Conservation (phyloP, 2,888 invertebrate species). For the Rhingia rostrata region DNA sequence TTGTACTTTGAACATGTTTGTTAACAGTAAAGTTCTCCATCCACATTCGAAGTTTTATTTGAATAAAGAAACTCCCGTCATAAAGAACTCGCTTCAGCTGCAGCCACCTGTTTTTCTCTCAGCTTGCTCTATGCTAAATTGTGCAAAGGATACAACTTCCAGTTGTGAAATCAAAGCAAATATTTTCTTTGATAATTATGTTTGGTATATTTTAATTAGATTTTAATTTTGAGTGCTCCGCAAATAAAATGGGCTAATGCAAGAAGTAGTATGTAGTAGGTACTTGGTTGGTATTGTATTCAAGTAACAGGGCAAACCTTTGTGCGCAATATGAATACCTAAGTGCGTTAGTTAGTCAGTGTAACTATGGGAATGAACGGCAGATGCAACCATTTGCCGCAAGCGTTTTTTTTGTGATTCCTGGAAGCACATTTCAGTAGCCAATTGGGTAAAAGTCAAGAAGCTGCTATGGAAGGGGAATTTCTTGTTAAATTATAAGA, state of each 20-base stretch:
- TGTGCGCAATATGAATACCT: constrained; percentile 5
- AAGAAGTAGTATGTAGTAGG: not conserved
- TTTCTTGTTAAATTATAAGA: constrained; percentile 42
- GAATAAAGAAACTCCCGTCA: constrained; percentile 1
- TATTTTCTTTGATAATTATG: constrained; percentile 75
- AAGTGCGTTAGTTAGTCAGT: not conserved
- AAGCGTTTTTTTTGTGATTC: constrained; percentile 49
- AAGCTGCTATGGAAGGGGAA: constrained; percentile 17
- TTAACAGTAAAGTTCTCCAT: constrained; percentile 32
- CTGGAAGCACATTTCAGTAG: constrained; percentile 28
- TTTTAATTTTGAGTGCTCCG: constrained; percentile 75
- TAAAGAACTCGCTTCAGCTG: constrained; percentile 19
- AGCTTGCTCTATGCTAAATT: constrained; percentile 44
- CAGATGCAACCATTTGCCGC: constrained; percentile 59
- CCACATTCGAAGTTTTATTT: not conserved
- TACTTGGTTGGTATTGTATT: not conserved
- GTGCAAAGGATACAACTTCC: constrained; percentile 61
- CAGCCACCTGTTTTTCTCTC: constrained; percentile 51
- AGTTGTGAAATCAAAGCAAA: constrained; percentile 74
- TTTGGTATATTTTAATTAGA: constrained; percentile 75
- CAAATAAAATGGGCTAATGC: constrained; percentile 66
- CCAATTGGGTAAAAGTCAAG: constrained; percentile 40
- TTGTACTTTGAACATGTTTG: constrained; percentile 43
- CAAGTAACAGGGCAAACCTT: constrained; percentile 16
- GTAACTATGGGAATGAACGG: constrained; percentile 23